phyloP scores from a whole-genome alignment of 2,888 invertebrate species.

The Caenorhabditis angaria region DNA sequence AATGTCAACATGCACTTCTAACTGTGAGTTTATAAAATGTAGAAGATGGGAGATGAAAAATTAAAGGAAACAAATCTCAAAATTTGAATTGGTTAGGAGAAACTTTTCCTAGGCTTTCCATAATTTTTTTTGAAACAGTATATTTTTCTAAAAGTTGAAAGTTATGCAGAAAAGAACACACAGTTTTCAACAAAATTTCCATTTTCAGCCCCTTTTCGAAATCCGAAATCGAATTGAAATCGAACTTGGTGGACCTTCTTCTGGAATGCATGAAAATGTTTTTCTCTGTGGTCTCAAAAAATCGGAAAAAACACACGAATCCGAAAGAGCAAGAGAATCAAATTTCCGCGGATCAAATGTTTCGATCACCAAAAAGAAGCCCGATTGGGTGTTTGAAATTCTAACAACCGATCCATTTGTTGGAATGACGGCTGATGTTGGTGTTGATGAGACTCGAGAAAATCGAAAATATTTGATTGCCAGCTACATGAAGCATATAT shows the following conservation, averaged over 20 bases:
- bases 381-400: constrained; percentile 28
- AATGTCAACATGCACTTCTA: constrained; percentile 36
- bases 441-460: constrained; percentile 28
- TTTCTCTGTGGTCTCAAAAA: constrained; percentile 20
- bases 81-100: too few species aligned
- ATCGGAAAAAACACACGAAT: constrained; percentile 1
- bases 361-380: constrained; percentile 8
- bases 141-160: too few species aligned
- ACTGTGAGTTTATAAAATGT: constrained; percentile 14
- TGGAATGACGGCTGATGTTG: constrained; percentile 34
- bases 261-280: constrained; percentile 18
- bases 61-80: too few species aligned
- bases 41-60: too few species aligned
- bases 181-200: neutral
- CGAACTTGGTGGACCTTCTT: constrained; percentile 18
- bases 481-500: constrained; percentile 28
- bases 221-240: constrained; percentile 33
- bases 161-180: neutral
- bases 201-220: constrained; percentile 20
- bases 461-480: constrained; percentile 31
- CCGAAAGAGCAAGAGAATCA: neutral
- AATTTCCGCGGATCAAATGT: constrained; percentile 15
- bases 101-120: too few species aligned
- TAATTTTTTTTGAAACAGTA: too few species aligned
- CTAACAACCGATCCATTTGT: constrained; percentile 36